Percentiles rank a stretch among this genome's conserved stretches.
These are phyloP conservation scores for Struthio camelus DNA, from an alignment of 2,113 vertebrate species.

Conservation along the genomic window DNA sequence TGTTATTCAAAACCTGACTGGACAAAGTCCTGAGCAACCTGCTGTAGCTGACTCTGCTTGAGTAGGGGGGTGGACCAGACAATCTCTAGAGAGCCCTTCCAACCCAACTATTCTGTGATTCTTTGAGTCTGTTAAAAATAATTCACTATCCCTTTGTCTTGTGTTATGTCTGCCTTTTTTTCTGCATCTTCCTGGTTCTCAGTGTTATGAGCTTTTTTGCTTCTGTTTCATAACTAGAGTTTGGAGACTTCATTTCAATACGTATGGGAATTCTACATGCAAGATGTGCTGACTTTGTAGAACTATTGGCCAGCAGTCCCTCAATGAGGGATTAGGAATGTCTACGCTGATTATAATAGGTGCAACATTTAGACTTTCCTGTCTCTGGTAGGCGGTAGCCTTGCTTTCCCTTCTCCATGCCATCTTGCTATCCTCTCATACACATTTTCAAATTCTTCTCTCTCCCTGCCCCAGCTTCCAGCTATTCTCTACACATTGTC, in stretches of 20 bases:
- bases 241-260: neutral
- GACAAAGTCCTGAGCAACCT: no score
- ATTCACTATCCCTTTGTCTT: neutral
- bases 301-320: neutral
- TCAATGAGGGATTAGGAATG: neutral
- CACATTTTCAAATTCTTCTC: neutral
- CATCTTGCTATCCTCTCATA: neutral
- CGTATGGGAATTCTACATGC: neutral
- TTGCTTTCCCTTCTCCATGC: neutral
- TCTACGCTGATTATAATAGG: neutral
- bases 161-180: no score
- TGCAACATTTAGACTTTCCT: neutral
- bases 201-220: neutral
- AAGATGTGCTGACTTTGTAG: neutral
- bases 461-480: neutral
- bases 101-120: no score
- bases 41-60: no score
- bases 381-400: neutral
- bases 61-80: no score
- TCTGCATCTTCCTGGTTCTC: neutral
- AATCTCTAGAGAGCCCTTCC: no score
- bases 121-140: no score
- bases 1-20: no score
- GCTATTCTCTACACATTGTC: neutral
- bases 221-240: neutral